phyloP scores from a whole-genome alignment of 2,113 vertebrate species.

The Panthera uncia region DNA sequence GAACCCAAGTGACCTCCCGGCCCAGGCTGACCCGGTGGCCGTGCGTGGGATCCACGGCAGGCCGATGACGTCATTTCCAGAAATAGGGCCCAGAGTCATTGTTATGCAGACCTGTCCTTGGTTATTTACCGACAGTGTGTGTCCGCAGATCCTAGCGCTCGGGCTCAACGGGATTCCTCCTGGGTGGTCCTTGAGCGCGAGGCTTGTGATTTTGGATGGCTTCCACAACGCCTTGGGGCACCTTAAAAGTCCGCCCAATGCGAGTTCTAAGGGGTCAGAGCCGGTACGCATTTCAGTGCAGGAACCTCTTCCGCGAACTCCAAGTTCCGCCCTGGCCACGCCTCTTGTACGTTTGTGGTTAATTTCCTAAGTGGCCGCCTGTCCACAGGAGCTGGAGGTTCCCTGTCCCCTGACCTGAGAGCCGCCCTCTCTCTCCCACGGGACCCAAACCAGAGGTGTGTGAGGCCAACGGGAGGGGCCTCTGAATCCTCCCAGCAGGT shows the following conservation, averaged over 20 bases:
- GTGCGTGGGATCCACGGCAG: neutral
- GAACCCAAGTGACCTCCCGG: accelerated
- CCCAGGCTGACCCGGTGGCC: neutral
- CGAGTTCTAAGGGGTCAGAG: neutral
- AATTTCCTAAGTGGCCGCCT: neutral
- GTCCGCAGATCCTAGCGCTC: neutral
- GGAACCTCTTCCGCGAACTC: neutral
- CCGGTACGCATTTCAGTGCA: neutral
- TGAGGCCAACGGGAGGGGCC: too few relatives aligned
- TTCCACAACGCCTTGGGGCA: neutral
- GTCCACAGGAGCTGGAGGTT: accelerated
- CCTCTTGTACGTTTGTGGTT: neutral
- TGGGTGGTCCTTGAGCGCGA: neutral
- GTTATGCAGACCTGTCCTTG: neutral
- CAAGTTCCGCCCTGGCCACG: neutral
- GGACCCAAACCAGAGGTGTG: neutral
- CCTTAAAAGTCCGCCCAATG: neutral
- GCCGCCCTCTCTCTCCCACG: too few relatives aligned
- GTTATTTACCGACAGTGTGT: accelerated
- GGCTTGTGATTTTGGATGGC: neutral
- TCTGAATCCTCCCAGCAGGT: neutral
- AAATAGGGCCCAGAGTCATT: neutral
- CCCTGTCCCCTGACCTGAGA: neutral
- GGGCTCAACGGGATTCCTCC: accelerated
- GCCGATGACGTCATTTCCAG: neutral